Base-by-base conservation (phyloP, 1,140 invertebrate genomes). In the Mylabris phalerata region DNA sequence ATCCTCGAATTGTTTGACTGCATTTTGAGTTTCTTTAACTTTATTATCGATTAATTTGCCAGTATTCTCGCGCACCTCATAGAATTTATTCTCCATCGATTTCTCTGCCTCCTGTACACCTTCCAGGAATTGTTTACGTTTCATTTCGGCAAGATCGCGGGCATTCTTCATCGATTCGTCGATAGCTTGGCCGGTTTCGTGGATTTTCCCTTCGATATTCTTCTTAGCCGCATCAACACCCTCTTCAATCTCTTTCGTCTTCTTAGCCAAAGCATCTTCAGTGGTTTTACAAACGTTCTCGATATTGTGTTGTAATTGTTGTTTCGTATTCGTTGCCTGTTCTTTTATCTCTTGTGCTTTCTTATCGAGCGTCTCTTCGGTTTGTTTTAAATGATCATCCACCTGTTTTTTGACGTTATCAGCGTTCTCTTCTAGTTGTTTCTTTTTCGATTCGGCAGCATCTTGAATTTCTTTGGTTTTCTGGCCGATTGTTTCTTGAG, bases 381-480 rank as follows among this genome's bases (percentile, higher is more conserved):
- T 50, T 50, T 58, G 50, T 48, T 56, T 63, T 9, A 61, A 9
- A 44, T 57, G 63, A n/a, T 56, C 57, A 50, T 66, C 60, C 13
- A 67, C 44, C 40, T 24, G 27, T 49, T 57, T 48, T 4, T 56
- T 57, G 9, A 59, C 39, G 19, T 57, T 58, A 25, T 63, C 57
- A n/a, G 58, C 55, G n/a, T 55, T 59, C 42, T 65, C 59, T 9
- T 47, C 61, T 5, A 60, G 41, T 45, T 55, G 55, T 48, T 55
- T 45, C 9, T 62, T 61, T 48, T 58, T 64, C 7, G 48, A 24
- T 25, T 58, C 62, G 9, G 63, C 57, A 26, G 48, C 48, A 11
- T 57, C 42, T 32, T 47, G 24, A 13, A 57, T 44, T 55, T 57
- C 51, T 46, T 48, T 61, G 9, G 49, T 46, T 47, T 56, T 57